Conservation (phyloP, 2,797 vertebrate genomes). For the Vespertilio murinus region DNA sequence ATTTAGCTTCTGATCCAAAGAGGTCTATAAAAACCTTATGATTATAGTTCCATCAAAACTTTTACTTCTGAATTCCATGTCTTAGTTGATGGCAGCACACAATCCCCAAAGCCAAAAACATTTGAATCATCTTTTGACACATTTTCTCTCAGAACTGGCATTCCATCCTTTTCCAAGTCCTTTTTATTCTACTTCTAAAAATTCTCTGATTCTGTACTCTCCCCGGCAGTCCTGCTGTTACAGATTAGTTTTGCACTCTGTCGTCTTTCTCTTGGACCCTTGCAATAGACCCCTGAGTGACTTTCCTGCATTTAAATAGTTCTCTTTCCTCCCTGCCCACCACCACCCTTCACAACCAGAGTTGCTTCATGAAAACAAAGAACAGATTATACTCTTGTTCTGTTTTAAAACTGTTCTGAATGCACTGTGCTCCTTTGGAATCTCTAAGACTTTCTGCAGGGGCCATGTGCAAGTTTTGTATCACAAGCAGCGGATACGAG, state of each 20-base stretch:
- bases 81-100: background rate
- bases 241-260: background rate
- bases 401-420: background rate
- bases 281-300: background rate
- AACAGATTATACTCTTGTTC: background rate
- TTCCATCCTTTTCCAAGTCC: background rate
- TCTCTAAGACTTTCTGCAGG: background rate
- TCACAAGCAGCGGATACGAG: background rate
- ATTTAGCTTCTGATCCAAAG: background rate
- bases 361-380: background rate
- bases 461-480: background rate
- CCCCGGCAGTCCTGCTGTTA: background rate
- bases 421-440: background rate
- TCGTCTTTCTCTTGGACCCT: background rate
- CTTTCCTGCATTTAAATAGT: background rate
- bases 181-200: constrained; percentile 10
- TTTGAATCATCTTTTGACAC: background rate
- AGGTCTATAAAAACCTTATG: background rate
- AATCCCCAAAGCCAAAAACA: background rate
- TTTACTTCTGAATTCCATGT: background rate
- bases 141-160: background rate
- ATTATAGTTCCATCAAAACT: background rate
- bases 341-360: background rate
- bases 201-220: background rate
- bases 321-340: background rate